Conservation (phyloP, 1,140 invertebrate species). For the Neodiprion lecontei region DNA sequence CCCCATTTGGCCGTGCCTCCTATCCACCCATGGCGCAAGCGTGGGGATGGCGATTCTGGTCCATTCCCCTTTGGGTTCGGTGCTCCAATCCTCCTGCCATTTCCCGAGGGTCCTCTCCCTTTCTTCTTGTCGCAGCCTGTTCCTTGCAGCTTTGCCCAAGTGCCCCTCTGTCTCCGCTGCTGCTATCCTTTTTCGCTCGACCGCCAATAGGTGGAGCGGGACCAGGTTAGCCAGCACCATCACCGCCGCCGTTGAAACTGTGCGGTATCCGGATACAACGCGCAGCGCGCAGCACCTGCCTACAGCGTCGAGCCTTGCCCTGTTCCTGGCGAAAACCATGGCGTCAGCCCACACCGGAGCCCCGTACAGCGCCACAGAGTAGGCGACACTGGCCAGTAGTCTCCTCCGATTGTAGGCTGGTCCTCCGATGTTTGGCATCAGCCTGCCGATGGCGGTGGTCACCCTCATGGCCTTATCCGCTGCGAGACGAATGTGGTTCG, state of each 20-base stretch:
- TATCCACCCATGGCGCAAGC: too few relatives aligned
- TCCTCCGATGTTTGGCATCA: too few relatives aligned
- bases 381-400: background rate
- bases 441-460: too few relatives aligned
- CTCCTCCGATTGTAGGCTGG: background rate
- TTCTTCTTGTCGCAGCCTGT: background rate
- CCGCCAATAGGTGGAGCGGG: constrained; percentile 15
- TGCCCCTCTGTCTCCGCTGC: background rate
- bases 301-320: too few relatives aligned
- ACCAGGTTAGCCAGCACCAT: background rate
- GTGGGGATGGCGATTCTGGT: too few relatives aligned
- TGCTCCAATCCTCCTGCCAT: constrained; percentile 22
- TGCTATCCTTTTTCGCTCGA: too few relatives aligned
- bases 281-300: background rate
- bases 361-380: too few relatives aligned
- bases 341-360: background rate
- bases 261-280: background rate
- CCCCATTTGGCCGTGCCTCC: too few relatives aligned
- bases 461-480: too few relatives aligned
- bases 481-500: too few relatives aligned
- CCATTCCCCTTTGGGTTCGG: too few relatives aligned
- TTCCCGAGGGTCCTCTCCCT: background rate
- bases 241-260: background rate
- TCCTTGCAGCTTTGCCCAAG: background rate
- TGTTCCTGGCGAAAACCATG: background rate